Conservation (phyloP, 2,113 vertebrate genomes). For the Scolopax mira region DNA sequence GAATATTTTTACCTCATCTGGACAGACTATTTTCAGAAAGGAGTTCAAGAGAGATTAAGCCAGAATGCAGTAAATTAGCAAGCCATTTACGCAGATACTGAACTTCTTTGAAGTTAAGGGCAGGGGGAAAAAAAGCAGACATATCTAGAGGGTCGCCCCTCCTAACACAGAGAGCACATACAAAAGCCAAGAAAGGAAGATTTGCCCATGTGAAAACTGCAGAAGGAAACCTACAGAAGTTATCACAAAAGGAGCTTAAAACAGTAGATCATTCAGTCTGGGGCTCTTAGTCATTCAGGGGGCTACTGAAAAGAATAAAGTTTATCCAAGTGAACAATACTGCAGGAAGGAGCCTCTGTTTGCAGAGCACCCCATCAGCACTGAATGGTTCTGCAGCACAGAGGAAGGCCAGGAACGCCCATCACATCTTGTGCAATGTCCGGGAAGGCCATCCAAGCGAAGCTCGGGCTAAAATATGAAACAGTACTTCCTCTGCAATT, state of each 20-base stretch:
- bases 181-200: neutral
- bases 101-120: neutral
- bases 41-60: neutral
- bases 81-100: neutral
- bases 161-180: neutral
- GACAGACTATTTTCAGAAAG: constrained; percentile 45
- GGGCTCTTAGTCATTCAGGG: neutral
- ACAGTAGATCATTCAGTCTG: neutral
- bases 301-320: neutral
- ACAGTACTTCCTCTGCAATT: neutral
- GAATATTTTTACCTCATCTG: constrained; percentile 42
- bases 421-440: neutral
- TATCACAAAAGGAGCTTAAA: neutral
- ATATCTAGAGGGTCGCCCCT: neutral
- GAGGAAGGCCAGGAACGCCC: neutral
- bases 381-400: neutral
- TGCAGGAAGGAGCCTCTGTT: neutral
- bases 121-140: neutral
- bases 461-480: neutral
- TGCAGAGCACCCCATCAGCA: neutral
- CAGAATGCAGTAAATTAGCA: constrained; percentile 5
- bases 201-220: neutral
- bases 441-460: neutral
- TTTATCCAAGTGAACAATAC: neutral
- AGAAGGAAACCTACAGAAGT: neutral